Conservation (phyloP, 1,140 invertebrate species). For the Drosophila sechellia region DNA sequence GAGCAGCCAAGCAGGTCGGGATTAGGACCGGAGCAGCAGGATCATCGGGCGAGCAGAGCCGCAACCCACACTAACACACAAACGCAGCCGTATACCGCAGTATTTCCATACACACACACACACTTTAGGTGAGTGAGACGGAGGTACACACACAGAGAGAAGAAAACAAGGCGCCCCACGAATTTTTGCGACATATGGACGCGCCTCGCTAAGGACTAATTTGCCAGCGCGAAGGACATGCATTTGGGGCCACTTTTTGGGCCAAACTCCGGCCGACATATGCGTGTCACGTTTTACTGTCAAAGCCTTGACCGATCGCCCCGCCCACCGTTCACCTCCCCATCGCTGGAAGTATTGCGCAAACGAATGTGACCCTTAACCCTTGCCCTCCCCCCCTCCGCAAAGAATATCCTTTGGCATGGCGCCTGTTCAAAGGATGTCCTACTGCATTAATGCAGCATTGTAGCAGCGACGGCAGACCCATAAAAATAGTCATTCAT, state of each 20-base stretch:
- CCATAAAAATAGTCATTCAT: constrained; percentile 60
- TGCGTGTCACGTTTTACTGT: constrained; percentile 60
- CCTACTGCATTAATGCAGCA: constrained; percentile 13
- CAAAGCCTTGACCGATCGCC: constrained; percentile 75
- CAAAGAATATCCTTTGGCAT: constrained; percentile 25
- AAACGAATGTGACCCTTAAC: constrained; percentile 53
- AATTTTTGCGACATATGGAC: constrained; percentile 63
- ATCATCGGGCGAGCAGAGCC: constrained; percentile 15
- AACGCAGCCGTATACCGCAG: constrained; percentile 55
- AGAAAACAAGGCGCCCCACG: constrained; percentile 32
- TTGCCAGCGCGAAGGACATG: constrained; percentile 53
- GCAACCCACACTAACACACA: constrained; percentile 32
- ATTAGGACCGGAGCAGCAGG: constrained; percentile 1
- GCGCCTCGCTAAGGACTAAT: constrained; percentile 20
- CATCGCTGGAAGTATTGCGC: constrained; percentile 48
- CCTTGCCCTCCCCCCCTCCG: constrained; percentile 1
- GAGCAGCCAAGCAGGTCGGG: constrained; percentile 13
- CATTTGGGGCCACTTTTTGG: constrained; percentile 13
- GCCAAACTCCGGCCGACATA: constrained; percentile 27
- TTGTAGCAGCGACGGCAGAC: not conserved
- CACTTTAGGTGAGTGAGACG: constrained; percentile 60
- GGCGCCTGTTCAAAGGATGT: constrained; percentile 33
- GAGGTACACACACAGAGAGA: constrained; percentile 44
- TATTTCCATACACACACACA: constrained; percentile 67
- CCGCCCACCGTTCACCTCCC: constrained; percentile 23